Base-by-base conservation (phyloP, 2,113 vertebrate species). In the Condylura cristata region DNA sequence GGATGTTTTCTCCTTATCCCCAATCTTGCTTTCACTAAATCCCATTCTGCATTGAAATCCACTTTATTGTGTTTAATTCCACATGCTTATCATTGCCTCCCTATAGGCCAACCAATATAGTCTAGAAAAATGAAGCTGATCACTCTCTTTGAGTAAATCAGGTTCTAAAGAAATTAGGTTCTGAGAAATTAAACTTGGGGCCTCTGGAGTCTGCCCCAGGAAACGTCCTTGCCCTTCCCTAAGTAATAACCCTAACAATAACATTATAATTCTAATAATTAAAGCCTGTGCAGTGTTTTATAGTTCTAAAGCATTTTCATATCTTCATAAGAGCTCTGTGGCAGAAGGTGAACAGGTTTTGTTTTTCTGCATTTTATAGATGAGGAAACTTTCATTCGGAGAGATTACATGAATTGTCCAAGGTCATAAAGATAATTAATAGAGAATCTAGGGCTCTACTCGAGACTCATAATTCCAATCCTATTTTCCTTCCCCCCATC, bases 361-460 rank as follows among this genome's bases (percentile, higher is more conserved):
- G n/a, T 91, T 80, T 90, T 81, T n/a, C 80, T 93, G 10, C 30
- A 28, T 91, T 95, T 87, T 72, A 88, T n/a, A 90, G 34, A 72
- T 20, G 75, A 74, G 68, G 17, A 82, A 51, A 79, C n/a, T 71
- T 91, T n/a, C 41, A 56, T 63, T 94, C 68, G 41, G 68, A 93
- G 39, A 84, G 53, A 51, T 44, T 75, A 22, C 13, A 44, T 51
- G 18, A 60, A 37, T 70, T 82, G 17, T 60, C n/a, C 39, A 72
- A 85, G 53, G 89, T 82, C 70, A 71, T 60, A 80, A 41, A 80
- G 58, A 12, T 72, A 72, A 89, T 91, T 41, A 76, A 34, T 10
- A 75, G 24, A 84, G 26, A 84, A 94, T 24, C 13, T 11, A 70
- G n/a, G 24, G 32, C 56, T 82, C 58, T 60, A 68, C 8, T 86